Evolutionary conservation across 1,140 invertebrate genomes (phyloP), one percentile per base, ranked within the genome.

Genomic region (Alviniconcha marisindica): DNA sequence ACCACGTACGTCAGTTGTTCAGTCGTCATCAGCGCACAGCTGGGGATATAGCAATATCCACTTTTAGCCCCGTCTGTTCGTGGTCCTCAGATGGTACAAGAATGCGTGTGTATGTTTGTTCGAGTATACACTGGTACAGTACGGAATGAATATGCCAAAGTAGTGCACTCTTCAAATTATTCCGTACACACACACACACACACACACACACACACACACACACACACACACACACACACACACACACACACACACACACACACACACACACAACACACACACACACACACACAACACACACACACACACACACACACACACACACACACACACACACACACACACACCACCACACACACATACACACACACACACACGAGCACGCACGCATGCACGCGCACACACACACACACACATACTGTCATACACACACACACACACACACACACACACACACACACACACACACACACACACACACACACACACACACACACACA

Each of bases 261-360:
- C 60, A 66, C 60, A 66, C 60, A 66, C 60, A 66, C 60, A 66
- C 60, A 66, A 66, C 60, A 66, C 63, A 66, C 63, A 66, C 63
- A 66, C 63, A 66, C 63, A 66, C 63, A 66, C 63, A 66, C 60
- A 33, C 3, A 66, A 60, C 54, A 60, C 54, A 5, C 54, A 60
- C 54, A 5, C 54, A 60, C 5, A 5, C 54, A 60, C 54, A 0
- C 54, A 60, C 54, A 60, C 54, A 15, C 1, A 60, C 54, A 60
- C 21, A n/a, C 14, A 24, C 21, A 60, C 14, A 60, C 21, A 60
- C 14, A 60, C 21, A 24, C 14, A 24, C 28, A 21, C 12, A 2
- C 14, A 60, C 21, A 21, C 54, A n/a, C 56, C 7, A 18, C 7
- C 56, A 60, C 56, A n/a, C 56, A n/a, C 56, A 60, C 56, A n/a